A percentile compares a stretch with the other conserved stretches of the same genome.
Evolutionary conservation across 2,113 vertebrate species (phyloP).

Genomic region (Notarius quadriscutis): DNA sequence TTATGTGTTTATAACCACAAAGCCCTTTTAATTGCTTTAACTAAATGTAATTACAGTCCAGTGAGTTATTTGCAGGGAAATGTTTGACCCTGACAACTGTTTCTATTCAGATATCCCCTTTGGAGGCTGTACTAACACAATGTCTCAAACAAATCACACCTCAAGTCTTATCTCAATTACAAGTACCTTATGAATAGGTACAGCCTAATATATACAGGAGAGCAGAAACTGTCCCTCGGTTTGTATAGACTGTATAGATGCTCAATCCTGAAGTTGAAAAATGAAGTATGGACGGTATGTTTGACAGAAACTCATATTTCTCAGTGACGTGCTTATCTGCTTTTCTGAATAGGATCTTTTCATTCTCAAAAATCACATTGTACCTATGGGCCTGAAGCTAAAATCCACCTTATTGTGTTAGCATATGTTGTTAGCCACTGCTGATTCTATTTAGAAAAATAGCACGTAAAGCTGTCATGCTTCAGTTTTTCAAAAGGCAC

Average conservation of each 20-base stretch:
- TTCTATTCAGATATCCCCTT: neutral
- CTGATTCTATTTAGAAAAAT: neutral
- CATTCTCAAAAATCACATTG: neutral
- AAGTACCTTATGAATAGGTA: neutral
- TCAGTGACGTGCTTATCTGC: neutral
- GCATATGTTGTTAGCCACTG: conserved; percentile 4
- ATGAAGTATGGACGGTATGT: neutral
- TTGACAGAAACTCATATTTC: neutral
- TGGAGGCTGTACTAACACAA: neutral
- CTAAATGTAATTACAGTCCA: neutral
- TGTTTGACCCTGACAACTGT: conserved; percentile 11
- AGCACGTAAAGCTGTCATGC: neutral
- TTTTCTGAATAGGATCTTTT: neutral
- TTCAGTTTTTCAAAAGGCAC: neutral
- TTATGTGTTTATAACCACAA: neutral
- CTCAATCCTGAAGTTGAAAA: neutral
- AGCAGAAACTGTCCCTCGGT: neutral
- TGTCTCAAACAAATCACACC: neutral
- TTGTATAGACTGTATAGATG: neutral
- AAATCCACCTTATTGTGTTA: neutral
- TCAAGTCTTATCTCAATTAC: neutral
- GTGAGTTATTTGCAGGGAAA: neutral
- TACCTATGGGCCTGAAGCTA: neutral
- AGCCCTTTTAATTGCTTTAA: neutral
- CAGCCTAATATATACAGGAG: neutral